Percentiles rank a stretch among this genome's conserved stretches.
phyloP scores from a whole-genome alignment of 1,140 invertebrate genomes.

The Cydia pomonella region DNA sequence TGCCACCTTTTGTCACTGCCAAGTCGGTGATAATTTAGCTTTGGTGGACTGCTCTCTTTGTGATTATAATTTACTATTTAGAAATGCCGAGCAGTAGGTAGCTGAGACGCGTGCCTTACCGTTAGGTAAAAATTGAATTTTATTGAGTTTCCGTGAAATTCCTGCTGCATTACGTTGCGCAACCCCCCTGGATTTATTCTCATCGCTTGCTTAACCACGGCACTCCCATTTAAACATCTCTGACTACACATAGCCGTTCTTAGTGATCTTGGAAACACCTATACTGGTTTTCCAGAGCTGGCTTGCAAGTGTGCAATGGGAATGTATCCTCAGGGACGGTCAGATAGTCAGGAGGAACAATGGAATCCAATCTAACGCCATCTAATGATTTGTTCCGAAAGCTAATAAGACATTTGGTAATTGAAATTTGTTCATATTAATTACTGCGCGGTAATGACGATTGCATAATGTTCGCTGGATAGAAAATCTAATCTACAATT shows the following conservation, averaged over 20 bases:
- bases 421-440: neutral
- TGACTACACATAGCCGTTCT: neutral
- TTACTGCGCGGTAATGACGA: neutral
- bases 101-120: neutral
- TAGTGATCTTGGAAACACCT: neutral
- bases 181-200: neutral
- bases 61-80: too few relatives aligned
- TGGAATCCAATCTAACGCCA: slow-evolving; percentile 13
- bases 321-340: neutral
- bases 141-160: slow-evolving; percentile 14
- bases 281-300: neutral
- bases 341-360: neutral
- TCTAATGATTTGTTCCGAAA: slow-evolving; percentile 13
- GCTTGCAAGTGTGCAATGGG: neutral
- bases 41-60: too few relatives aligned
- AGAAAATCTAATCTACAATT: neutral
- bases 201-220: neutral
- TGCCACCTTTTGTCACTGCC: too few relatives aligned
- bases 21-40: too few relatives aligned
- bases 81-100: neutral
- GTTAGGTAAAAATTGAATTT: slow-evolving; percentile 1
- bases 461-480: neutral
- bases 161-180: neutral
- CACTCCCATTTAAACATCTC: neutral
- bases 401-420: slow-evolving; percentile 10